These are phyloP conservation scores for Catonia carolina DNA, from an alignment of 2,888 invertebrate genomes.

Conservation along the genomic window DNA sequence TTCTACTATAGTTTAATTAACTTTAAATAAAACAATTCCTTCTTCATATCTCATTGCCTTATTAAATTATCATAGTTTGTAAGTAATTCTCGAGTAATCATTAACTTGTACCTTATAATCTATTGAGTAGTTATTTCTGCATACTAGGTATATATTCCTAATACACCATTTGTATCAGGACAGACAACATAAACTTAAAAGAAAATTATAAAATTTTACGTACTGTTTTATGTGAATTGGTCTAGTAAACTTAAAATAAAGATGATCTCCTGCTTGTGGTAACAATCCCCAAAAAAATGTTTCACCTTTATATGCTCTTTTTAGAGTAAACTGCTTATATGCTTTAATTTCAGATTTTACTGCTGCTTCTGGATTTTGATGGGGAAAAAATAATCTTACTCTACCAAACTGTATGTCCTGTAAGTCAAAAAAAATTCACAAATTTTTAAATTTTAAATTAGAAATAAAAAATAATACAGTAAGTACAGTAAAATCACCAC, in stretches of 20 bases:
- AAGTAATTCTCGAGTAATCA: too few species aligned
- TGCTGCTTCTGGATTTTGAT: constrained; percentile 65
- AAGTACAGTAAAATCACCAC: too few species aligned
- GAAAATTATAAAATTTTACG: constrained; percentile 19
- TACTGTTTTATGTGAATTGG: constrained; percentile 44
- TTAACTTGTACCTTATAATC: too few species aligned
- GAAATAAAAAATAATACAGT: neutral
- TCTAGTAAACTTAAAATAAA: constrained; percentile 70
- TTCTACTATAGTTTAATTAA: too few species aligned
- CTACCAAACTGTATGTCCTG: constrained; percentile 87
- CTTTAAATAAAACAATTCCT: too few species aligned
- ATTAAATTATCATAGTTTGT: too few species aligned
- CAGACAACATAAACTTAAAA: neutral
- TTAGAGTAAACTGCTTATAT: constrained; percentile 70
- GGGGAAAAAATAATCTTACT: constrained; percentile 68
- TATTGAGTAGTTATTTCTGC: too few species aligned
- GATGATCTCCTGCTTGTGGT: constrained; percentile 73
- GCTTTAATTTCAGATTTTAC: constrained; percentile 68
- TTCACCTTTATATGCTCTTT: constrained; percentile 77
- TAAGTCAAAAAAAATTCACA: constrained; percentile 32
- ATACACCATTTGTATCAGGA: too few species aligned
- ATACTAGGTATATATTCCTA: too few species aligned
- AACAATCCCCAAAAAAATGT: constrained; percentile 87
- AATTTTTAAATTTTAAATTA: neutral
- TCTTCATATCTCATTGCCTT: too few species aligned